These are phyloP conservation scores for Chelonus formosanus DNA, from an alignment of 2,888 invertebrate genomes.

Conservation along the genomic window DNA sequence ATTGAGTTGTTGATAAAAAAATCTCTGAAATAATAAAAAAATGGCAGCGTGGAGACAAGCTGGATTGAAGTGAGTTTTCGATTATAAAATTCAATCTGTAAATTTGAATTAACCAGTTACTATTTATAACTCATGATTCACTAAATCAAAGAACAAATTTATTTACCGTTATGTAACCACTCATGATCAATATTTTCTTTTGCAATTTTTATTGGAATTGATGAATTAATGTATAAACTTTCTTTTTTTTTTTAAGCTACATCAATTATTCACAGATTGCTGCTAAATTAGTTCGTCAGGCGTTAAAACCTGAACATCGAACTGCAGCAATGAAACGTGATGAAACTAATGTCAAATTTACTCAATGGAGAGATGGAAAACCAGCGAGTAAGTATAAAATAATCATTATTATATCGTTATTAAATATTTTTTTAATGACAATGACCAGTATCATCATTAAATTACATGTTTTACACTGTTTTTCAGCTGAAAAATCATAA, in stretches of 20 bases:
- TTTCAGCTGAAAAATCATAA: conserved; percentile 55
- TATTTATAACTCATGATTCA: neutral
- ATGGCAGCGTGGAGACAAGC: conserved; percentile 88
- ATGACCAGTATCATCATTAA: conserved; percentile 16
- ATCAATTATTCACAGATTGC: conserved; percentile 96
- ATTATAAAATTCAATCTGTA: conserved; percentile 10
- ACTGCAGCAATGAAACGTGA: conserved; percentile 81
- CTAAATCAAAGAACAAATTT: conserved; percentile 41
- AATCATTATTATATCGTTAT: neutral
- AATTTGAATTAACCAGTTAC: neutral
- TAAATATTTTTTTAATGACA: neutral
- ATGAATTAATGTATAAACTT: neutral
- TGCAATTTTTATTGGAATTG: no score
- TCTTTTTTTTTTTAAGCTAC: conserved; percentile 74
- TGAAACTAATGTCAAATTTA: conserved; percentile 80
- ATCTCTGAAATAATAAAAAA: conserved; percentile 58
- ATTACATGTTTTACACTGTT: conserved; percentile 34
- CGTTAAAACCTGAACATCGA: conserved; percentile 80
- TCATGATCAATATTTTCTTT: no score
- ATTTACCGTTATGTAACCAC: neutral
- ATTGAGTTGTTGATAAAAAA: conserved; percentile 2
- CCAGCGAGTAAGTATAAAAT: conserved; percentile 76
- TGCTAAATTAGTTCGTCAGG: conserved; percentile 81
- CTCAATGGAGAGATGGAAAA: conserved; percentile 91
- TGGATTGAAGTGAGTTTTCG: conserved; percentile 78